These are phyloP conservation scores for Rhingia rostrata DNA, from an alignment of 2,888 invertebrate species.

Conservation along the genomic window DNA sequence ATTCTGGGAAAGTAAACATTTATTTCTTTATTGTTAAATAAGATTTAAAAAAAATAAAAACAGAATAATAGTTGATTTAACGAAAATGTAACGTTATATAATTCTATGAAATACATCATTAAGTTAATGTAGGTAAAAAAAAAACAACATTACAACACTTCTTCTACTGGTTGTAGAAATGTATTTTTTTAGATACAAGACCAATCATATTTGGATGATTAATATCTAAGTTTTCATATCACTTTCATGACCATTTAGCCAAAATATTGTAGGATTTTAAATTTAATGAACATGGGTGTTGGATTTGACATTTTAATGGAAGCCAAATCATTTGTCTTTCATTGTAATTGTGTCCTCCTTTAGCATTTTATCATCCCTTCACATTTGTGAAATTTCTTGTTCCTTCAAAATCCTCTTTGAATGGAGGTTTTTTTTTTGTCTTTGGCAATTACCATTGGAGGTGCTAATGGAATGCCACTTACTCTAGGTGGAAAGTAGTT, in stretches of 20 bases:
- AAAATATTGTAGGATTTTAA: not conserved
- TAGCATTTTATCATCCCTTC: no score
- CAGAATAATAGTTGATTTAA: not conserved
- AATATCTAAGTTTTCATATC: constrained; percentile 1
- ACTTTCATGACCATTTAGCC: not conserved
- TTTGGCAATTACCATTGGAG: no score
- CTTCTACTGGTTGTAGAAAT: not conserved
- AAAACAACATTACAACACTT: not conserved
- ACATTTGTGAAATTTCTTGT: no score
- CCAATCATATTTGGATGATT: not conserved
- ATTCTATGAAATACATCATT: constrained; percentile 28
- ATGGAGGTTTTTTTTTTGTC: no score
- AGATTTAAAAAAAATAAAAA: constrained; percentile 14
- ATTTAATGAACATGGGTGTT: not conserved
- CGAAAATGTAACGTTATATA: constrained; percentile 12
- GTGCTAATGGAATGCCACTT: no score
- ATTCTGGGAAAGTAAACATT: not conserved
- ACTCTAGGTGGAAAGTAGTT: no score
- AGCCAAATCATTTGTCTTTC: no score
- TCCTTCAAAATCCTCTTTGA: no score
- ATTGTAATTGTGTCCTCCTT: no score
- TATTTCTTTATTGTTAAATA: constrained; percentile 2
- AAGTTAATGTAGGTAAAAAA: constrained; percentile 5
- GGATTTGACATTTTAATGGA: no score
- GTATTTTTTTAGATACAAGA: not conserved